Conservation (phyloP, 1,140 invertebrate genomes). For the Charaxes varanes region DNA sequence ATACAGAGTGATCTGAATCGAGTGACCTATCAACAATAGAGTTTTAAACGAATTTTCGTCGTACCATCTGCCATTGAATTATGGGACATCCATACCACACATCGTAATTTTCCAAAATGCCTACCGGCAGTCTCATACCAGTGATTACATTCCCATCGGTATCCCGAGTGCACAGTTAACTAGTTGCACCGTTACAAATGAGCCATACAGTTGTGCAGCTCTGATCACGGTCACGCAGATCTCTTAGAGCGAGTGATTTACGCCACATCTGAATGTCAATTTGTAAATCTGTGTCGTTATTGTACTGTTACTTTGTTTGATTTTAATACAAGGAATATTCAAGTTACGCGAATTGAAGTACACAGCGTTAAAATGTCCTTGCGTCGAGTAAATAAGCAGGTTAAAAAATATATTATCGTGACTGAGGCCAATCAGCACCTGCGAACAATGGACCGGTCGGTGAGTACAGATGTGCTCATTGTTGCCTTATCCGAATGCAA, state of each 20-base stretch:
- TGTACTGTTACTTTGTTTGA: slow-evolving; percentile 7
- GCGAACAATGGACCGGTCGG: slow-evolving; percentile 13
- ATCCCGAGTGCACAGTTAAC: neutral
- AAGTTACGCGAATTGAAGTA: neutral
- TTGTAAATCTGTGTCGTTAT: slow-evolving; percentile 15
- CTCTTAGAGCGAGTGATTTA: slow-evolving; percentile 15
- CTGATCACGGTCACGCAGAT: slow-evolving; percentile 15
- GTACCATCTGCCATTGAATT: too few relatives aligned
- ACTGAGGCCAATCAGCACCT: slow-evolving; percentile 12
- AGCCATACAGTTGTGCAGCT: slow-evolving; percentile 15
- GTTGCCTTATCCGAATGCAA: slow-evolving; percentile 10
- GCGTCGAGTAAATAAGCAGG: neutral
- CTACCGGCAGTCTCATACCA: too few relatives aligned
- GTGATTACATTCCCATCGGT: too few relatives aligned
- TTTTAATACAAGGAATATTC: neutral
- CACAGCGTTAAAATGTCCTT: neutral
- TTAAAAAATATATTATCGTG: slow-evolving; percentile 16
- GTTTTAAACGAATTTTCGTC: too few relatives aligned
- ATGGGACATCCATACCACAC: too few relatives aligned
- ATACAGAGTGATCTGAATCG: too few relatives aligned
- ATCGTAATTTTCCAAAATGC: too few relatives aligned
- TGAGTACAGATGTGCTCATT: slow-evolving; percentile 14
- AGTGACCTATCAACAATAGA: too few relatives aligned
- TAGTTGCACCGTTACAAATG: slow-evolving; percentile 8
- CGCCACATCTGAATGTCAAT: slow-evolving; percentile 15